A percentile compares a stretch with the other conserved stretches of the same genome.
These are phyloP conservation scores for Trinorchestia longiramus DNA, from an alignment of 1,140 invertebrate species.

Conservation along the genomic window DNA sequence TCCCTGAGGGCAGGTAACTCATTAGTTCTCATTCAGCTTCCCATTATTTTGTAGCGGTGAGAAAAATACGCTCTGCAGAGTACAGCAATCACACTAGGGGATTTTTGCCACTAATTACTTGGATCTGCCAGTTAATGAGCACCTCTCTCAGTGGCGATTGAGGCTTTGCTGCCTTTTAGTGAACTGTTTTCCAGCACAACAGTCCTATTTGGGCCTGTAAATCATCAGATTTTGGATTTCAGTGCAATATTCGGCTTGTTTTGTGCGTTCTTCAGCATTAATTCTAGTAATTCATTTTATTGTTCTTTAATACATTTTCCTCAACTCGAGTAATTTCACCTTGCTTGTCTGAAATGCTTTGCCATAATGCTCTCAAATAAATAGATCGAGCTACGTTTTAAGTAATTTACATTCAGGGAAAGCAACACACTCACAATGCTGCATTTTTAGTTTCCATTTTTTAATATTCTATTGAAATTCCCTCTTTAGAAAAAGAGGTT, in stretches of 20 bases:
- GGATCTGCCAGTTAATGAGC: slow-evolving; percentile 42
- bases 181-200: background rate
- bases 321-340: background rate
- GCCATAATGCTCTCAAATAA: too few relatives aligned
- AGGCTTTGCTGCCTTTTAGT: slow-evolving; percentile 20
- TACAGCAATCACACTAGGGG: slow-evolving; percentile 31
- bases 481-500: too few relatives aligned
- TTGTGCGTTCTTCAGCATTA: background rate
- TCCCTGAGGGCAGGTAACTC: slow-evolving; percentile 2
- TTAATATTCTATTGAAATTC: too few relatives aligned
- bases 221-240: background rate
- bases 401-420: background rate
- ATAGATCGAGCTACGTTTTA: background rate
- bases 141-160: background rate
- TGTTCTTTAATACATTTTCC: background rate
- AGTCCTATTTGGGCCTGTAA: background rate
- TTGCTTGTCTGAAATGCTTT: background rate
- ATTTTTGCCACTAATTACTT: slow-evolving; percentile 50
- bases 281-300: background rate
- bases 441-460: background rate
- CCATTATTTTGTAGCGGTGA: slow-evolving; percentile 26
- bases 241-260: background rate
- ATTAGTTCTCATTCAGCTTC: slow-evolving; percentile 14
- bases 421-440: background rate
- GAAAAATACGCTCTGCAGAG: background rate